These are phyloP conservation scores for Alcis repandata DNA, from an alignment of 2,888 invertebrate species.

Conservation along the genomic window DNA sequence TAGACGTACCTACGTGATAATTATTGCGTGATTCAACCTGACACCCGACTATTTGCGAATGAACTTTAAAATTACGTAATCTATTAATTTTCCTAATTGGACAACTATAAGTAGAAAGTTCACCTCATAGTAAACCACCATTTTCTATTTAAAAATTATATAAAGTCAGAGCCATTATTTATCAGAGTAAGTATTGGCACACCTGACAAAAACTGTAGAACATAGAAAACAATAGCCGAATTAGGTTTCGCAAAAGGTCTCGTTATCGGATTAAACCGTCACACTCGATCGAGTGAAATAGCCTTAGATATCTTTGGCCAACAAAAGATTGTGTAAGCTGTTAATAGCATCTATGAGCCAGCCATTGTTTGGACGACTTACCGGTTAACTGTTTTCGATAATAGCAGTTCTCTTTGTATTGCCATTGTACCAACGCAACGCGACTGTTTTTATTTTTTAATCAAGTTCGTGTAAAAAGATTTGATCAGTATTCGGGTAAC, in stretches of 20 bases:
- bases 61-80: no score
- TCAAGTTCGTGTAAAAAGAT: conserved; percentile 47
- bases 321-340: conserved; percentile 63
- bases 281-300: conserved; percentile 52
- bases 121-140: not conserved
- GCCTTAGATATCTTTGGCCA: conserved; percentile 41
- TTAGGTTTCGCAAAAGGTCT: conserved; percentile 48
- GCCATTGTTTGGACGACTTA: conserved; percentile 55
- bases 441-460: conserved; percentile 25
- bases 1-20: conserved; percentile 13
- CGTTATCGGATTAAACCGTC: conserved; percentile 56
- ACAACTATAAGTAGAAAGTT: no score
- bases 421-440: conserved; percentile 21
- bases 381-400: conserved; percentile 53
- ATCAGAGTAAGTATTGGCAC: not conserved
- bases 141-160: not conserved
- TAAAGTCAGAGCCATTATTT: no score
- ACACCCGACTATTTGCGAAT: conserved; percentile 8
- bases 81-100: no score
- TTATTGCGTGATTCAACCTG: conserved; percentile 9
- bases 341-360: conserved; percentile 58
- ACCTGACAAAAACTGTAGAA: not conserved
- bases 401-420: conserved; percentile 46
- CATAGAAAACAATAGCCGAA: conserved; percentile 31
- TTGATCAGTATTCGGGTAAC: conserved; percentile 69